Evolutionary conservation across 2,888 invertebrate species (phyloP).

Genomic region (Ennomos erosarius): DNA sequence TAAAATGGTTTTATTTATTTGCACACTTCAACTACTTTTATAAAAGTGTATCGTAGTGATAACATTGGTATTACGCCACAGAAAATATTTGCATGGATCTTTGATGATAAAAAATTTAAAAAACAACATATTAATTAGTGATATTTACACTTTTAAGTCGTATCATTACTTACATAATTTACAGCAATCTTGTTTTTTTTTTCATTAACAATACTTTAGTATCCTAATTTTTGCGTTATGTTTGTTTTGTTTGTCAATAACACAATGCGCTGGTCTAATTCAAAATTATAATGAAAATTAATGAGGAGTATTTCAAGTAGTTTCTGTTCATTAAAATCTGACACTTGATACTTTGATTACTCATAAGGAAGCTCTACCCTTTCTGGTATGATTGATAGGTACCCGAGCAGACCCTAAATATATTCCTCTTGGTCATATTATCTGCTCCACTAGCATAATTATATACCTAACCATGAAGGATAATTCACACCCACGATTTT

Average conservation of each 20-base stretch:
- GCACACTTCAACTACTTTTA: slow-evolving; percentile 40
- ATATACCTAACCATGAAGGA: background rate
- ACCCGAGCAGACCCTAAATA: slow-evolving; percentile 25
- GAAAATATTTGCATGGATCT: too few species aligned
- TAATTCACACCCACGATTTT: slow-evolving; percentile 4
- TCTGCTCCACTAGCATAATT: slow-evolving; percentile 5
- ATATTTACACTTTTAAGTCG: too few species aligned
- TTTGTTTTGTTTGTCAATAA: too few species aligned
- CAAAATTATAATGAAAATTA: too few species aligned
- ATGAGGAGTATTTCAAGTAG: background rate
- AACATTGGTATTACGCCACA: background rate
- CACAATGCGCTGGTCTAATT: too few species aligned
- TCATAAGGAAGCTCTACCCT: slow-evolving; percentile 37
- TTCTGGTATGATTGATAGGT: slow-evolving; percentile 43
- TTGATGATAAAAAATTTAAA: too few species aligned
- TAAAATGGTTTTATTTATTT: slow-evolving; percentile 52
- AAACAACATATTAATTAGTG: too few species aligned
- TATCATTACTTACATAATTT: too few species aligned
- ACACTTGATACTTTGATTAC: slow-evolving; percentile 46
- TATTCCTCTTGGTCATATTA: slow-evolving; percentile 35
- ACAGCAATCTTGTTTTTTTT: too few species aligned
- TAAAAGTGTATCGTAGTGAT: slow-evolving; percentile 9
- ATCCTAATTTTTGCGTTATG: too few species aligned
- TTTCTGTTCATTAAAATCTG: slow-evolving; percentile 39
- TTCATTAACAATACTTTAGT: too few species aligned